phyloP scores from a whole-genome alignment of 2,797 vertebrate species.

The Halcyon smyrnensis region DNA sequence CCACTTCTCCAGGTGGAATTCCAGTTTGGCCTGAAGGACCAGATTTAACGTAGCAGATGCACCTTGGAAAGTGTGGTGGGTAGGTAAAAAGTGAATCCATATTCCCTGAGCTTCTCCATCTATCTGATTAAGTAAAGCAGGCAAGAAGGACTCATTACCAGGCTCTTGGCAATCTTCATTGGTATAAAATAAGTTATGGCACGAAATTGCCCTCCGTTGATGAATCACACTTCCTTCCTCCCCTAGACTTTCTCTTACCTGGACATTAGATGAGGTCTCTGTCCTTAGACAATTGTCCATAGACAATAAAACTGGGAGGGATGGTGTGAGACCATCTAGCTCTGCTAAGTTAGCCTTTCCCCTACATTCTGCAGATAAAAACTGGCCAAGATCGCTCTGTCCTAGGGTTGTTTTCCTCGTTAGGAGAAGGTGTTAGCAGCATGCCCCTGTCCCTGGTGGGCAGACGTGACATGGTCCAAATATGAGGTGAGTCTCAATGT shows the following conservation, averaged over 20 bases:
- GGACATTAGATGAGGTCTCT: background rate
- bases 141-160: background rate
- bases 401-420: constrained; percentile 15
- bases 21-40: background rate
- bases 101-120: background rate
- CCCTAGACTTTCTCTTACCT: background rate
- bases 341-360: constrained; percentile 28
- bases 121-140: background rate
- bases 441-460: constrained; percentile 28
- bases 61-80: background rate
- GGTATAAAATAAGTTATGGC: background rate
- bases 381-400: background rate
- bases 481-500: constrained; percentile 12
- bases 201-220: background rate
- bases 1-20: background rate
- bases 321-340: background rate
- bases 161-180: background rate
- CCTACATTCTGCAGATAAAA: constrained; percentile 19
- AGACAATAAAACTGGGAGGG: background rate
- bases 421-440: constrained; percentile 48
- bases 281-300: background rate
- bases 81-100: background rate
- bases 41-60: background rate
- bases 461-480: constrained; percentile 18
- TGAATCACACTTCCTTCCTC: background rate